These are phyloP conservation scores for Meda fulgida DNA, from an alignment of 2,797 vertebrate species.

Conservation along the genomic window DNA sequence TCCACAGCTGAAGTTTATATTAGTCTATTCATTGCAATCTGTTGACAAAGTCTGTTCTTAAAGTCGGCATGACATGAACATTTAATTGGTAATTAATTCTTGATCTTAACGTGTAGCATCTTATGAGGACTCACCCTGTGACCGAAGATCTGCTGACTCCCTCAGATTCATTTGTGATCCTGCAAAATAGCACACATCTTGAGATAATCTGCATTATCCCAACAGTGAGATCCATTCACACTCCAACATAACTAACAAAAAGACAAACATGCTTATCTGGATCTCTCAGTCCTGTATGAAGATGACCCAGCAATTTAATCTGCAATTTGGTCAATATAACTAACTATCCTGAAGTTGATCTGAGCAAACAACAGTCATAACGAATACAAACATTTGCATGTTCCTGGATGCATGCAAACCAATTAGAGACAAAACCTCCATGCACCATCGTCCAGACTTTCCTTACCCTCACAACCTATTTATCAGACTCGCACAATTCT, in stretches of 20 bases:
- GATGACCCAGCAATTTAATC: neutral
- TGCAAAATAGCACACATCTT: constrained; percentile 60
- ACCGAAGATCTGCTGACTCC: constrained; percentile 97
- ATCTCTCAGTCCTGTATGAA: constrained; percentile 12
- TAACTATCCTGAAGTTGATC: neutral
- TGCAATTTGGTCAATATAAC: constrained; percentile 7
- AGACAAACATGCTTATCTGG: neutral
- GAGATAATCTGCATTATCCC: neutral
- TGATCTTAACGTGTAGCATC: neutral
- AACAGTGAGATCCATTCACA: constrained; percentile 22
- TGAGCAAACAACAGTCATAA: neutral
- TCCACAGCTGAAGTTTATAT: neutral
- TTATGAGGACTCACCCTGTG: constrained; percentile 84
- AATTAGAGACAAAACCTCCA: constrained; percentile 24
- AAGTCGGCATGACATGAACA: neutral
- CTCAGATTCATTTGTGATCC: constrained; percentile 99
- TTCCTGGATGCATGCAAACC: constrained; percentile 37
- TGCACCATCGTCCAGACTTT: constrained; percentile 26
- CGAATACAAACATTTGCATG: constrained; percentile 17
- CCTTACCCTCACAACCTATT: constrained; percentile 16
- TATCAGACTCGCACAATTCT: constrained; percentile 1
- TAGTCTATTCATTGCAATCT: neutral
- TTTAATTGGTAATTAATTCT: too few species aligned
- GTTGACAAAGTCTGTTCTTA: neutral
- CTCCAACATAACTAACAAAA: constrained; percentile 26